Evolutionary conservation across 2,113 vertebrate genomes (phyloP).

Genomic region (Cathartes aura): DNA sequence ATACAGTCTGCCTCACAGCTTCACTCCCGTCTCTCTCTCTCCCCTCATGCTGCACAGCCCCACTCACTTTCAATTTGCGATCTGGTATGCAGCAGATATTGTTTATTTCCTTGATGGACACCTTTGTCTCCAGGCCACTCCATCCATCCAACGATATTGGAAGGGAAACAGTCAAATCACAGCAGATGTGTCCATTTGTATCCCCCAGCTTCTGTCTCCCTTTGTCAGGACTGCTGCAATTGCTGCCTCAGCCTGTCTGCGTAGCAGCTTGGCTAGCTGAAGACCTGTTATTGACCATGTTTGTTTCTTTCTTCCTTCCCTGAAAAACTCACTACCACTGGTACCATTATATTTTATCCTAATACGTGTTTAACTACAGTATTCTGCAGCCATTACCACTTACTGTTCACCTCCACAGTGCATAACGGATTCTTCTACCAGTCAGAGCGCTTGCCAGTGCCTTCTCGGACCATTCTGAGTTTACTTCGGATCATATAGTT

Average conservation of each 20-base stretch:
- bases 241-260: background rate
- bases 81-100: background rate
- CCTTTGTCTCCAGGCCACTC: background rate
- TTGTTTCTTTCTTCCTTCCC: background rate
- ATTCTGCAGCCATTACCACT: background rate
- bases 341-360: background rate
- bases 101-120: background rate
- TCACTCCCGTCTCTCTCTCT: background rate
- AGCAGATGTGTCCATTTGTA: background rate
- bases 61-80: background rate
- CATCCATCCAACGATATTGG: background rate
- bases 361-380: background rate
- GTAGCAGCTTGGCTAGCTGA: background rate
- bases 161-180: background rate
- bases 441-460: background rate
- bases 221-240: accelerated
- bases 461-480: accelerated
- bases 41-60: background rate
- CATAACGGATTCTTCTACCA: background rate
- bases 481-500: background rate
- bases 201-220: background rate
- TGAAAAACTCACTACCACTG: background rate
- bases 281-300: background rate
- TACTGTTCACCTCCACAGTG: background rate
- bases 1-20: background rate